A percentile compares a stretch with the other conserved stretches of the same genome.
phyloP scores from a whole-genome alignment of 1,140 invertebrate genomes.

The Pemphigus obesinymphae region DNA sequence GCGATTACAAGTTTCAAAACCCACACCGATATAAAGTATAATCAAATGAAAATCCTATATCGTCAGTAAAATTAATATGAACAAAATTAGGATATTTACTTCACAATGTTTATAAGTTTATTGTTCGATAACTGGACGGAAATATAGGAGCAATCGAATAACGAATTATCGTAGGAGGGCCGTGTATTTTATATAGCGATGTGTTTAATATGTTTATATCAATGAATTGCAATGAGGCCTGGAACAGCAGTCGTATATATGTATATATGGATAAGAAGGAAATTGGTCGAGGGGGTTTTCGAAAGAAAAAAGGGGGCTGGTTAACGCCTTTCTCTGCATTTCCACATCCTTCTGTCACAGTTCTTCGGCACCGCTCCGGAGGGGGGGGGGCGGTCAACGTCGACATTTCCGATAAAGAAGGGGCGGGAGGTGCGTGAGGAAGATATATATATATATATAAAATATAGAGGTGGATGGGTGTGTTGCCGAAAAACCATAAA shows the following conservation, averaged over 20 bases:
- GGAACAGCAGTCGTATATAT: slow-evolving; percentile 32
- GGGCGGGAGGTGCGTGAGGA: not conserved
- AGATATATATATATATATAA: not conserved
- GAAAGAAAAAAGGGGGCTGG: slow-evolving; percentile 20
- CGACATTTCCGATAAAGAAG: not conserved
- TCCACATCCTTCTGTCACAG: not conserved
- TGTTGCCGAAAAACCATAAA: slow-evolving; percentile 39
- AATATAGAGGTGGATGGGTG: not conserved
- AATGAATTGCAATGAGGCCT: slow-evolving; percentile 32
- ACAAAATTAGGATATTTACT: not conserved
- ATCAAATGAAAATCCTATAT: no score
- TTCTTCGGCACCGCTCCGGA: not conserved
- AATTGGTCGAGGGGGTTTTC: not conserved
- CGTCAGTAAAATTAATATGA: not conserved
- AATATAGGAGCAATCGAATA: not conserved
- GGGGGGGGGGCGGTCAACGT: not conserved
- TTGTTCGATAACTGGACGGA: not conserved
- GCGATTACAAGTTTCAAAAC: no score
- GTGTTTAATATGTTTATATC: not conserved
- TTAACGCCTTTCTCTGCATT: slow-evolving; percentile 1
- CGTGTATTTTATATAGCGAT: no score
- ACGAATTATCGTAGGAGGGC: not conserved
- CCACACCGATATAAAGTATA: no score
- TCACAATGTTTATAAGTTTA: not conserved
- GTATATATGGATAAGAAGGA: slow-evolving; percentile 5